These are phyloP conservation scores for Epinephelus fuscoguttatus DNA, from an alignment of 2,113 vertebrate genomes.

Conservation along the genomic window DNA sequence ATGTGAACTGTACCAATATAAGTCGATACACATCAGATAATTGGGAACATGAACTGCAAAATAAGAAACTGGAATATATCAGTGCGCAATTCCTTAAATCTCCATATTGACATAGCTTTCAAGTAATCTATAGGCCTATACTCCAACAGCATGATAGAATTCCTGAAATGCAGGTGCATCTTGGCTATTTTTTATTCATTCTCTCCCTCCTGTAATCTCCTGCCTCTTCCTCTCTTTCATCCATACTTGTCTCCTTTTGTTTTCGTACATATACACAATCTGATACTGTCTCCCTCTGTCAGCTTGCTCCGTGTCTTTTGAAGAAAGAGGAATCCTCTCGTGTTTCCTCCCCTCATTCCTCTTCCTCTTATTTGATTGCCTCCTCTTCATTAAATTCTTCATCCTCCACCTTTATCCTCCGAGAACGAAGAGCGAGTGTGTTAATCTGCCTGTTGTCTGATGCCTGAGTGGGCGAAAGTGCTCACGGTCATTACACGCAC, in stretches of 20 bases:
- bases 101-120: too few relatives aligned
- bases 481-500: constrained; percentile 55
- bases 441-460: constrained; percentile 74
- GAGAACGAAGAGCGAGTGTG: constrained; percentile 39
- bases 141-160: too few relatives aligned
- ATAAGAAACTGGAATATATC: too few relatives aligned
- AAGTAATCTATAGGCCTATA: too few relatives aligned
- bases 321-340: constrained; percentile 13
- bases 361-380: constrained; percentile 9
- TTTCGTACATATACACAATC: not conserved
- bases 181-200: constrained; percentile 7
- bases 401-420: constrained; percentile 60
- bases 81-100: too few relatives aligned
- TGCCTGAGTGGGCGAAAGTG: constrained; percentile 73
- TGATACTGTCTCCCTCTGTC: not conserved
- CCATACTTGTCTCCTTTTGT: not conserved
- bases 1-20: too few relatives aligned
- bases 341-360: not conserved
- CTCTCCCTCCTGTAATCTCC: not conserved
- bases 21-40: too few relatives aligned
- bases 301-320: not conserved
- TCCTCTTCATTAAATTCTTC: constrained; percentile 48
- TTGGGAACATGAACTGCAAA: too few relatives aligned
- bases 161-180: not conserved
- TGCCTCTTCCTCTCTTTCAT: not conserved